Evolutionary conservation across 2,113 vertebrate genomes (phyloP).

Genomic region (Lates calcarifer): DNA sequence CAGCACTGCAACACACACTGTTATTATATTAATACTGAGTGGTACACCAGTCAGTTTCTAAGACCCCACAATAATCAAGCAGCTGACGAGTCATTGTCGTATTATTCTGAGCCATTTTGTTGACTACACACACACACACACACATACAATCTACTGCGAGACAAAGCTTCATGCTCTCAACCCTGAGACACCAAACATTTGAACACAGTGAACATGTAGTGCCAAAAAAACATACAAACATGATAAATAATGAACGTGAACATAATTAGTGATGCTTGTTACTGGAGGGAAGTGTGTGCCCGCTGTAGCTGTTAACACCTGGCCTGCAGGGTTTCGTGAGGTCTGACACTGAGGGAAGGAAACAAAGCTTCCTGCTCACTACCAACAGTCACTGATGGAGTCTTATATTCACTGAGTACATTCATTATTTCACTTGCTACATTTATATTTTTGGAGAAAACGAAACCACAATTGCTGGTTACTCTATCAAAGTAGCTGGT

Average conservation of each 20-base stretch:
- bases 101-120: not conserved
- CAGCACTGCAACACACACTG: slow-evolving; percentile 62
- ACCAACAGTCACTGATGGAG: slow-evolving; percentile 21
- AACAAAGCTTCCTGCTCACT: slow-evolving; percentile 6
- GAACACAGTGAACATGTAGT: slow-evolving; percentile 37
- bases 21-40: slow-evolving; percentile 65
- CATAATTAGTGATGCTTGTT: slow-evolving; percentile 12
- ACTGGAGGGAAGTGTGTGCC: slow-evolving; percentile 36
- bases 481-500: slow-evolving; percentile 30
- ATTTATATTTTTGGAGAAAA: slow-evolving; percentile 40
- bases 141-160: not conserved
- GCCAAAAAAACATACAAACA: slow-evolving; percentile 29
- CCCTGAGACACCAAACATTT: slow-evolving; percentile 68
- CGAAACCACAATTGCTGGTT: slow-evolving; percentile 53
- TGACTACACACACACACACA: not conserved
- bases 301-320: slow-evolving; percentile 44
- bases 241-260: slow-evolving; percentile 46
- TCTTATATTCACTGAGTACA: slow-evolving; percentile 33
- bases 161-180: slow-evolving; percentile 44
- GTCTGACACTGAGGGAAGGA: slow-evolving; percentile 38
- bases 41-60: slow-evolving; percentile 47
- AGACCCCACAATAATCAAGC: slow-evolving; percentile 42
- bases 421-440: slow-evolving; percentile 49
- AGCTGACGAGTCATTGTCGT: not conserved
- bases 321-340: slow-evolving; percentile 73